phyloP scores from a whole-genome alignment of 1,140 invertebrate species.

The Meloidogyne floridensis region DNA sequence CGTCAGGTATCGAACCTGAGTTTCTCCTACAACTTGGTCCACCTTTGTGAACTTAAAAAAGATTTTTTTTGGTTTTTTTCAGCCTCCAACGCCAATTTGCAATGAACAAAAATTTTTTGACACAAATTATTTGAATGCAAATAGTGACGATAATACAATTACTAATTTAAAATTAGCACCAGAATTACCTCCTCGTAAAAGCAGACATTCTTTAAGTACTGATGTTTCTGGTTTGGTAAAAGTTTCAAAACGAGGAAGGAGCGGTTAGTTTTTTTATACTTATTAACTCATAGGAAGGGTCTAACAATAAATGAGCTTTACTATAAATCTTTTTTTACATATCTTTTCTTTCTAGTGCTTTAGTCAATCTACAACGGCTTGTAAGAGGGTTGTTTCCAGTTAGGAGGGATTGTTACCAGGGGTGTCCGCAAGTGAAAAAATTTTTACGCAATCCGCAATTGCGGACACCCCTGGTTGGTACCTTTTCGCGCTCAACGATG shows the following conservation, averaged over 20 bases:
- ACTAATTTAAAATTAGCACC: neutral
- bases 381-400: too few relatives aligned
- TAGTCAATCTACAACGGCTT: too few relatives aligned
- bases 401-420: too few relatives aligned
- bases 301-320: too few relatives aligned
- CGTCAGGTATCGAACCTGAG: too few relatives aligned
- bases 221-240: neutral
- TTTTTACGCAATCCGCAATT: too few relatives aligned
- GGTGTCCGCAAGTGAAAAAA: too few relatives aligned
- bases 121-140: neutral
- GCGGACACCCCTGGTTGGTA: too few relatives aligned
- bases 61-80: neutral
- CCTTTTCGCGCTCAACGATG: too few relatives aligned
- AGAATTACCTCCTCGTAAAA: slow-evolving; percentile 17
- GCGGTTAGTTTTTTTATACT: neutral
- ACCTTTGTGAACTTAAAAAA: neutral
- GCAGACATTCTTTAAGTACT: neutral
- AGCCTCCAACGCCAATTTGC: slow-evolving; percentile 24
- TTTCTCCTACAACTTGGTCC: too few relatives aligned
- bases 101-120: neutral
- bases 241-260: slow-evolving; percentile 1
- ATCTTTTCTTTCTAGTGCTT: too few relatives aligned
- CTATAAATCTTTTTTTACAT: too few relatives aligned
- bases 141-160: neutral
- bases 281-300: neutral